phyloP scores from a whole-genome alignment of 64 coral and sea anemone genomes.

The Pocillopora damicornis region DNA sequence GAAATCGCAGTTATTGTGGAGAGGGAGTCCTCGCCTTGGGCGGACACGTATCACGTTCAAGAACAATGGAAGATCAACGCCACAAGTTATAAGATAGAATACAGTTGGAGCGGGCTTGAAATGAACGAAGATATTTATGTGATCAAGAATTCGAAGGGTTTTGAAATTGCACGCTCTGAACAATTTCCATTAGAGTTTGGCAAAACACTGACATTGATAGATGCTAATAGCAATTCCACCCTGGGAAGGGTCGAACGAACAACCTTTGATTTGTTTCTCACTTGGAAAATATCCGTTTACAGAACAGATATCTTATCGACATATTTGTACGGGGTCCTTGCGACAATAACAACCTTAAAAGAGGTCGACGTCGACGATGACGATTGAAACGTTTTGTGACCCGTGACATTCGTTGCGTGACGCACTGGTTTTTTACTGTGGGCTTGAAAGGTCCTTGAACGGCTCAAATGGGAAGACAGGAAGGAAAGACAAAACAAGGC shows the following conservation, averaged over 20 bases:
- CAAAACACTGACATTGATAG: not conserved
- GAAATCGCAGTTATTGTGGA: not conserved
- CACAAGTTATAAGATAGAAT: not conserved
- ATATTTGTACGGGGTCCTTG: not conserved
- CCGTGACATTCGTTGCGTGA: no score
- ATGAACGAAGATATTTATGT: not conserved
- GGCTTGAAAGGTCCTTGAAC: no score
- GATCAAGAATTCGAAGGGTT: not conserved
- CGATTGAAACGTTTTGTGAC: not conserved
- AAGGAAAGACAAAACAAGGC: no score
- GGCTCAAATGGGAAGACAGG: no score
- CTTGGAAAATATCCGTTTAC: not conserved
- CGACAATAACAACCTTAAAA: conserved; percentile 1
- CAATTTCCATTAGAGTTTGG: not conserved
- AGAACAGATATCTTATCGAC: not conserved
- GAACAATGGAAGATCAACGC: not conserved
- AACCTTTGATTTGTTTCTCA: not conserved
- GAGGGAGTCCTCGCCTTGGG: not conserved
- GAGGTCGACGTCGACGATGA: not conserved
- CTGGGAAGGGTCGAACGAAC: not conserved
- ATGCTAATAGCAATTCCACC: not conserved
- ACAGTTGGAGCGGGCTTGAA: not conserved
- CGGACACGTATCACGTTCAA: not conserved
- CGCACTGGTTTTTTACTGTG: no score
- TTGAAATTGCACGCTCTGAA: not conserved